A percentile compares a stretch with the other conserved stretches of the same genome.
phyloP scores from a whole-genome alignment of 1,140 invertebrate genomes.

The Galleria mellonella region DNA sequence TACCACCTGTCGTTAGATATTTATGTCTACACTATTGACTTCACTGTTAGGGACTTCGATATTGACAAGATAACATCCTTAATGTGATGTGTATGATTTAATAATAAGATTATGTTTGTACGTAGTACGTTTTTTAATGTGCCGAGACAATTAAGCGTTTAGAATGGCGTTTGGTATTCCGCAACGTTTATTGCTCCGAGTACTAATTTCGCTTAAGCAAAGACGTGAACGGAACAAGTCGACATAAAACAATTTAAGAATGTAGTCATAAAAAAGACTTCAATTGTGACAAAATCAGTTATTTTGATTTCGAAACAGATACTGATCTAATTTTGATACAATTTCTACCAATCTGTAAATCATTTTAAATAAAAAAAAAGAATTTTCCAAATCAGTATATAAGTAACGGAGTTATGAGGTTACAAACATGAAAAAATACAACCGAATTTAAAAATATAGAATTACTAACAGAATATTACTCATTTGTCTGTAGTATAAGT shows the following conservation, averaged over 20 bases:
- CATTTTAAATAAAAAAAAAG: too few relatives aligned
- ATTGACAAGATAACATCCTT: conserved; percentile 76
- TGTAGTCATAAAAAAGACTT: too few relatives aligned
- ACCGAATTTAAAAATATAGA: too few relatives aligned
- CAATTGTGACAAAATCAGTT: too few relatives aligned
- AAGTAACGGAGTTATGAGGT: too few relatives aligned
- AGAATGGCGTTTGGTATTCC: conserved; percentile 2
- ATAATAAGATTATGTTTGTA: conserved; percentile 74
- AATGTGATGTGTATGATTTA: conserved; percentile 77
- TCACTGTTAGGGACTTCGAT: conserved; percentile 74
- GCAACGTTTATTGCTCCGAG: background rate
- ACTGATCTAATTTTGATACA: background rate
- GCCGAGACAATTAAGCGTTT: conserved; percentile 50
- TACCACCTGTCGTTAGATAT: conserved; percentile 73
- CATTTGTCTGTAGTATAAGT: too few relatives aligned
- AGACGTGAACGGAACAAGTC: too few relatives aligned
- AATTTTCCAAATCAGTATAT: too few relatives aligned
- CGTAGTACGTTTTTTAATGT: conserved; percentile 42
- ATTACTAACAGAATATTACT: too few relatives aligned
- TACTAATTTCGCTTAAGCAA: too few relatives aligned
- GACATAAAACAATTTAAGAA: too few relatives aligned
- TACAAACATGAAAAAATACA: too few relatives aligned
- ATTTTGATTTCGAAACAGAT: background rate
- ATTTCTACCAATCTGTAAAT: background rate
- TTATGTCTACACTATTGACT: conserved; percentile 73